Base-by-base conservation (phyloP, 2,888 invertebrate species). In the Zaprionus bogoriensis region DNA sequence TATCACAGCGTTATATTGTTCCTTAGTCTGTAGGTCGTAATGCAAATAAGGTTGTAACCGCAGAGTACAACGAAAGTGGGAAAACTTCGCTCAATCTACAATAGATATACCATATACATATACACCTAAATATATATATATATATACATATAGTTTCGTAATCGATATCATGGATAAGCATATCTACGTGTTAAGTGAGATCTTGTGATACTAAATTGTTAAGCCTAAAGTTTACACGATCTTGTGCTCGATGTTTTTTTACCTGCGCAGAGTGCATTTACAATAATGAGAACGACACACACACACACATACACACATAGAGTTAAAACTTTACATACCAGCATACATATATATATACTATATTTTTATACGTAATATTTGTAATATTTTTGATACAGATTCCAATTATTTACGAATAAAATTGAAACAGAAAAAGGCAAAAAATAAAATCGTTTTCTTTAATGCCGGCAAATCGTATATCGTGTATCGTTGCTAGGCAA, bases 1-100 rank as follows among this genome's bases (percentile, higher is more conserved):
- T 89, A 88, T 89, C 89, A 89, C 89, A 89, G 82, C 89, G 76
- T 75, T 84, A 87, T 87, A 87, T 87, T 88, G 89, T 89, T 89
- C 89, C 89, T 89, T 89, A 83, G 72, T 74, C 68, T 51, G 60
- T 70, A 74, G 57, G 64, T 58, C 47, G 55, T 53, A 84, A 62
- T 65, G 58, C 28, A 77, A n/a, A 57, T 74, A 17, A 64, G 81
- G 81, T 81, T 81, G 81, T 87, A 87, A 81, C 75, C 86, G 45
- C 69, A 82, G 76, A 87, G 87, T 81, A 87, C 81, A 87, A 82
- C 81, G 81, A 82, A 81, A 60, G 75, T 78, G 81, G 81, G 81
- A 87, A 81, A 87, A 78, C 85, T 77, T 81, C 87, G 81, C 81
- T 81, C 81, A 81, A 87, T 72, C 57, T 81, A 83, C 66, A 60